Percentiles rank a stretch among this genome's conserved stretches.
Evolutionary conservation across 1,140 invertebrate genomes (phyloP).

Genomic region (Daktulosphaira vitifoliae): DNA sequence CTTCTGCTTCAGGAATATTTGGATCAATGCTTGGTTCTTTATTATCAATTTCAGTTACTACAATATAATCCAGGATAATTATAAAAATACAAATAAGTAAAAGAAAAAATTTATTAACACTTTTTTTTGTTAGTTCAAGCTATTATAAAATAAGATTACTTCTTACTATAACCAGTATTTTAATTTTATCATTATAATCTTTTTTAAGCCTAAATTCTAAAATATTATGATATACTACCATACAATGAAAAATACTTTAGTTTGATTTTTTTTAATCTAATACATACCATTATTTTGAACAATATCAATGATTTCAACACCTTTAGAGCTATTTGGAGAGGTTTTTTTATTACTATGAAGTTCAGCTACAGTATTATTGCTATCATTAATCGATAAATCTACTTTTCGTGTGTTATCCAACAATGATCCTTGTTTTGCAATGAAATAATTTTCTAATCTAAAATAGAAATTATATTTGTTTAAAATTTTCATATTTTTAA

Average conservation of each 20-base stretch:
- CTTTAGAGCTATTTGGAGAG: conserved; percentile 9
- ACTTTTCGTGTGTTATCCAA: background rate
- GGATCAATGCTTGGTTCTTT: conserved; percentile 22
- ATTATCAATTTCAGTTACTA: background rate
- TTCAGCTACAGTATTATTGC: conserved; percentile 15
- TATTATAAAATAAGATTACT: no score
- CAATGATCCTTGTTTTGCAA: background rate
- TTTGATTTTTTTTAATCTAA: no score
- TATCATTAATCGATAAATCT: conserved; percentile 15
- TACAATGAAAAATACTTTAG: no score
- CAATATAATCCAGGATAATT: no score
- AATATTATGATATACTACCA: no score
- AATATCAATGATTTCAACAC: background rate
- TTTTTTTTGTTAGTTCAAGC: no score
- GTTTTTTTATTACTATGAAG: conserved; percentile 9
- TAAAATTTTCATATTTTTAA: no score
- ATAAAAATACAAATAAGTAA: no score
- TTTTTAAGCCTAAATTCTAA: no score
- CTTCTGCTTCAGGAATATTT: conserved; percentile 43
- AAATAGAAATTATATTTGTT: background rate
- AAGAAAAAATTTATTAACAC: no score
- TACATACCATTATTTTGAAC: background rate
- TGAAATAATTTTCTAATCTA: conserved; percentile 25
- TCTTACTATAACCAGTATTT: no score
- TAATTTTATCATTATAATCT: no score